phyloP scores from a whole-genome alignment of 2,888 invertebrate species.

The Macropis europaea region DNA sequence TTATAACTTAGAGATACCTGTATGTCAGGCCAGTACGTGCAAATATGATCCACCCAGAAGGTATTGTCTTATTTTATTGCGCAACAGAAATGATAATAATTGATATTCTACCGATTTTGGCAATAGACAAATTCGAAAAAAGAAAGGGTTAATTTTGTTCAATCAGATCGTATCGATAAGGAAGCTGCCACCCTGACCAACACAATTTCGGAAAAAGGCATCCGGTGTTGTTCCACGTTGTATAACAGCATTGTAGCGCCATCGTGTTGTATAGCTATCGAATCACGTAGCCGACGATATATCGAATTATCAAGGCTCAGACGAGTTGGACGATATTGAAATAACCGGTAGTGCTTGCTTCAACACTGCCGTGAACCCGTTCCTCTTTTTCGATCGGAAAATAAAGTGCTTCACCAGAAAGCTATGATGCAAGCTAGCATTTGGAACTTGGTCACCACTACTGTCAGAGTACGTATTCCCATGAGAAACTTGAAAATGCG shows the following conservation, averaged over 20 bases:
- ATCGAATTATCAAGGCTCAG: conserved; percentile 32
- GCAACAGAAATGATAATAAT: too few species aligned
- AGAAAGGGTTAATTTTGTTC: too few species aligned
- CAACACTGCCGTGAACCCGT: conserved; percentile 36
- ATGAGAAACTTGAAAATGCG: not conserved
- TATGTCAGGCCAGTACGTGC: too few species aligned
- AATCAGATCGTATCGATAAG: too few species aligned
- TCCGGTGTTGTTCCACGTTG: not conserved
- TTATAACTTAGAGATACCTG: too few species aligned
- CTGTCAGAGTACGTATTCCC: conserved; percentile 78
- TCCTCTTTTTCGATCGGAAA: conserved; percentile 21
- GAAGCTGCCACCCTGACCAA: too few species aligned
- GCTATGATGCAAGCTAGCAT: conserved; percentile 80
- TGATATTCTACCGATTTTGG: too few species aligned
- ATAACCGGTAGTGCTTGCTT: conserved; percentile 54
- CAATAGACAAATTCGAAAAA: not conserved
- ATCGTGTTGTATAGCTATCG: conserved; percentile 10
- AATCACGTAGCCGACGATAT: conserved; percentile 11
- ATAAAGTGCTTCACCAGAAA: conserved; percentile 12
- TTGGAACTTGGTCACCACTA: conserved; percentile 79
- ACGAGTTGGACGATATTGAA: conserved; percentile 38
- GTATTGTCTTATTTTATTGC: too few species aligned
- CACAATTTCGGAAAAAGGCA: too few species aligned
- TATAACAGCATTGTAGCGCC: conserved; percentile 40
- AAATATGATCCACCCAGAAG: too few species aligned